Percentiles rank a stretch among this genome's conserved stretches.
Evolutionary conservation across 2,888 invertebrate species (phyloP).

Genomic region (Ecdyonurus torrentis): DNA sequence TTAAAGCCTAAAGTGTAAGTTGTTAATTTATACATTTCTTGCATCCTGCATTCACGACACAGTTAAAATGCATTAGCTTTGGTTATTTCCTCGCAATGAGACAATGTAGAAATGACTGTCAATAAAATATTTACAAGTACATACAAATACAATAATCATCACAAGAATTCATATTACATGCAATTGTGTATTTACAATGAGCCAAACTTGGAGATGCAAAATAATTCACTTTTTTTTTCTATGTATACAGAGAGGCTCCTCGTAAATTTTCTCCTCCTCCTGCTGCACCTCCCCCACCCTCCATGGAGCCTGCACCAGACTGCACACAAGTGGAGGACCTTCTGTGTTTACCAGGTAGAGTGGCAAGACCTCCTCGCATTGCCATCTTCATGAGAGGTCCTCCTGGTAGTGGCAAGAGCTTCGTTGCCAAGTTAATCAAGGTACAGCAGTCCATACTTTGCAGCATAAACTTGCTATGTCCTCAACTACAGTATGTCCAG

Average conservation of each 20-base stretch:
- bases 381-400: constrained; percentile 82
- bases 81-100: too few species aligned
- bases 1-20: too few species aligned
- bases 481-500: neutral
- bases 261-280: neutral
- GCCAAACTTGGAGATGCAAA: too few species aligned
- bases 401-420: constrained; percentile 90
- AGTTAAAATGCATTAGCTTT: too few species aligned
- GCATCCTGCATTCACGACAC: too few species aligned
- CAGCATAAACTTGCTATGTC: neutral
- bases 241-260: neutral
- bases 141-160: too few species aligned
- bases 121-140: too few species aligned
- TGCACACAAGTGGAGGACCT: constrained; percentile 60
- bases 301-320: neutral
- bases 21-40: too few species aligned
- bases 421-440: constrained; percentile 75
- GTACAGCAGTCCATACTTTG: constrained; percentile 24
- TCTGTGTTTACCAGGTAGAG: constrained; percentile 60
- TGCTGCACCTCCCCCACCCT: neutral
- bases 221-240: too few species aligned
- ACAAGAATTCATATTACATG: too few species aligned
- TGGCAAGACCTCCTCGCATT: constrained; percentile 57
- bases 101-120: too few species aligned
- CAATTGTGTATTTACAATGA: too few species aligned